Percentiles rank a stretch among this genome's conserved stretches.
Conservation (phyloP, 2,888 invertebrate species). For the Sminthurinus aureus region DNA sequence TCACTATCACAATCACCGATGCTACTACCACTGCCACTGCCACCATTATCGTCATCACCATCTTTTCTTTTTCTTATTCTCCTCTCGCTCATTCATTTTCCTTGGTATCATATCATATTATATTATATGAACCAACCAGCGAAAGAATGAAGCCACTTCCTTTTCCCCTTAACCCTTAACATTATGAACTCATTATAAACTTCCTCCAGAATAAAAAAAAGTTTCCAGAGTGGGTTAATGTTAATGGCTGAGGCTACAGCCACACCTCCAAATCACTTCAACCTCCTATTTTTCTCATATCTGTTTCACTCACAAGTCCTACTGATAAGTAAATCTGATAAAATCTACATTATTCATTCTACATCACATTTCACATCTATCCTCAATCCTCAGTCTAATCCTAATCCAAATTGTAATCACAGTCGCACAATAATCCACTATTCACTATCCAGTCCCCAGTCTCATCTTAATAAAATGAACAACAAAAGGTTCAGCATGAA, state of each 20-base stretch:
- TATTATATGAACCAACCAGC: not conserved
- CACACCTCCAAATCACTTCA: constrained; percentile 26
- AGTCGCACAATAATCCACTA: too few species aligned
- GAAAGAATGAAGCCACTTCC: constrained; percentile 24
- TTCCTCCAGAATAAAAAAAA: constrained; percentile 2
- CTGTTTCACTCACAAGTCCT: constrained; percentile 22
- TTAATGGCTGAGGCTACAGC: too few species aligned
- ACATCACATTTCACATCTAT: too few species aligned
- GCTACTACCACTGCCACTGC: not conserved
- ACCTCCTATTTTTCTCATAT: constrained; percentile 18
- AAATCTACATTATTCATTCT: too few species aligned
- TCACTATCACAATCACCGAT: not conserved
- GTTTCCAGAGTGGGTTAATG: constrained; percentile 28
- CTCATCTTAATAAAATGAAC: too few species aligned
- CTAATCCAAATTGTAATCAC: too few species aligned
- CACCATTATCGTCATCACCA: not conserved
- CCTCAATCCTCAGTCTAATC: too few species aligned
- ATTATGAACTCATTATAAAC: constrained; percentile 41
- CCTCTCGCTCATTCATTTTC: too few species aligned
- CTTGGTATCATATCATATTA: not conserved
- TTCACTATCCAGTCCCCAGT: too few species aligned
- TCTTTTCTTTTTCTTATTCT: not conserved
- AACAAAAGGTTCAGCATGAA: too few species aligned
- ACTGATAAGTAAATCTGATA: constrained; percentile 10
- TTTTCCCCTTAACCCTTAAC: constrained; percentile 35